These are phyloP conservation scores for Acrobasis suavella DNA, from an alignment of 2,888 invertebrate genomes.

Conservation along the genomic window DNA sequence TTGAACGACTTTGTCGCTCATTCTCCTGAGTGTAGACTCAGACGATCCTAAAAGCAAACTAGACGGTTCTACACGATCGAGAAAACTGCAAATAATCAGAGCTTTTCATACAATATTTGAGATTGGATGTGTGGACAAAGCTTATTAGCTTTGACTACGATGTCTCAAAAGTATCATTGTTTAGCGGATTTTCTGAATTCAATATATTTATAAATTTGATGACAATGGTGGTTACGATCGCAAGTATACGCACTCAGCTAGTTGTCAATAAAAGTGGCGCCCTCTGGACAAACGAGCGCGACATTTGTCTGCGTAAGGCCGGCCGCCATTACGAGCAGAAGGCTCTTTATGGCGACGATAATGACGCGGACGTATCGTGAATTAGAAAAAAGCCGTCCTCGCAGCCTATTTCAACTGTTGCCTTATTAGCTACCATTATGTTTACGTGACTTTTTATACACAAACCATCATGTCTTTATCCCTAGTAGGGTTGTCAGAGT, in stretches of 20 bases:
- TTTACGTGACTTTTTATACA: too few species aligned
- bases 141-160: neutral
- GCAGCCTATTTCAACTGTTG: too few species aligned
- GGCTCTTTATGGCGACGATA: slow-evolving; percentile 8
- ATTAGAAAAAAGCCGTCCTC: too few species aligned
- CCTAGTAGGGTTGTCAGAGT: too few species aligned
- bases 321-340: slow-evolving; percentile 6
- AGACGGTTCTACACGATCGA: neutral
- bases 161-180: too few species aligned
- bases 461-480: too few species aligned
- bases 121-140: neutral
- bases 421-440: too few species aligned
- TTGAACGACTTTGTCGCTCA: neutral
- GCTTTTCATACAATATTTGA: neutral
- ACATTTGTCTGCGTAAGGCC: slow-evolving; percentile 10
- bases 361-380: slow-evolving; percentile 10
- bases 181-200: too few species aligned
- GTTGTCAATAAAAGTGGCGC: slow-evolving; percentile 2
- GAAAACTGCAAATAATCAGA: neutral
- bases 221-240: too few species aligned
- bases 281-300: slow-evolving; percentile 11
- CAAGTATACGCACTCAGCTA: neutral
- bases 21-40: neutral
- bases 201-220: too few species aligned
- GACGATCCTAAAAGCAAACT: neutral